Evolutionary conservation across 2,888 invertebrate genomes (phyloP), one percentile per base, ranked within the genome.

Genomic region (Xylocampa areola): DNA sequence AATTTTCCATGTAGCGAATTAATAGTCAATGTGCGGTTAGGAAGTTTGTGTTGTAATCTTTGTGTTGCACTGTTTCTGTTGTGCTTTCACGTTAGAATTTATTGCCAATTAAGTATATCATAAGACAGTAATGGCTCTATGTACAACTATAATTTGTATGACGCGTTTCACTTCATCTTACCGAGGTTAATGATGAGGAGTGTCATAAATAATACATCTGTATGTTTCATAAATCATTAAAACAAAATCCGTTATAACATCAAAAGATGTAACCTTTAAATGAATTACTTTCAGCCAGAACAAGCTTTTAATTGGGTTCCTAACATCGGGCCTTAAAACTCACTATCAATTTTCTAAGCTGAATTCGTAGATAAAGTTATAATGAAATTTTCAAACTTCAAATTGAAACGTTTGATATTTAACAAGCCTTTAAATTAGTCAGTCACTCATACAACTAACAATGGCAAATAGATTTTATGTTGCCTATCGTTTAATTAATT

Each of bases 1-100:
- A 68, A 76, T 75, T 72, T 72, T 68, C 68, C 52, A 75, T 72
- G 53, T 52, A 62, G 53, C 30, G 54, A 49, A 59, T 73, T 67
- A 75, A 73, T 75, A 73, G 61, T 64, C 55, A 71, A 72, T 73
- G 68, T 50, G 30, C 47, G 47, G 53, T 63, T 53, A 52, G 60
- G 36, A 69, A 61, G 50, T 74, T 65, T 39, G 41, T 16, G 32
- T 45, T 35, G 47, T 52, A 64, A 48, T 59, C 50, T 50, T 52
- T 39, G 52, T 58, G 43, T 25, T 43, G 53, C 52, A 66, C 58
- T 47, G 45, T 59, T 74, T 49, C 17, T 40, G 36, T 19, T 29
- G 41, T 50, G 39, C 40, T 45, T 36, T 40, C 36, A 54, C 45
- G 54, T 54, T 70, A 63, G 36, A 32, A 35, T 2, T 37, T 32